These are phyloP conservation scores for Trissolcus brochymenae DNA, from an alignment of 2,888 invertebrate species.

Conservation along the genomic window DNA sequence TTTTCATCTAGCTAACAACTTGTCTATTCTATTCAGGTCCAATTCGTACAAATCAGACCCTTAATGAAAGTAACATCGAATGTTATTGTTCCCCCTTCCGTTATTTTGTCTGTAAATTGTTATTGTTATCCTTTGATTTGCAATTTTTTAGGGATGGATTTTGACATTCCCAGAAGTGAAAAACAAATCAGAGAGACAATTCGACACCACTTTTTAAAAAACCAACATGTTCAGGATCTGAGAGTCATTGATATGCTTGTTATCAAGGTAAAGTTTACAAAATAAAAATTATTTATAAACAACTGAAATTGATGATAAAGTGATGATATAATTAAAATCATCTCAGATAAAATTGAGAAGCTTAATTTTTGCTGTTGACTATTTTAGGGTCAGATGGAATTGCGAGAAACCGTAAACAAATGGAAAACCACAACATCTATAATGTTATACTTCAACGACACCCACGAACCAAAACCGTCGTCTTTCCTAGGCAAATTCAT, in stretches of 20 bases:
- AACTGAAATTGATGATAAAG: not conserved
- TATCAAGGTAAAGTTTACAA: conserved; percentile 83
- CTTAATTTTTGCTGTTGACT: conserved; percentile 11
- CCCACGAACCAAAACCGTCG: conserved; percentile 88
- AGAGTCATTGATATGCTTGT: conserved; percentile 94
- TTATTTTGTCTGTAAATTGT: not conserved
- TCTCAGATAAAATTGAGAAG: not conserved
- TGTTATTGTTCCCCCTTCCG: not conserved
- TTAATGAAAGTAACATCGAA: too few relatives aligned
- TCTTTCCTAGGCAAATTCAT: conserved; percentile 96
- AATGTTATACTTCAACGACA: conserved; percentile 92
- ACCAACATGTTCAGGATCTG: conserved; percentile 88
- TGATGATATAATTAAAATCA: not conserved
- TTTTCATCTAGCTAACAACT: not conserved
- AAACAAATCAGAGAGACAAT: conserved; percentile 84
- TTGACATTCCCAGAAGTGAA: conserved; percentile 87
- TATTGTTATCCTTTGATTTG: not conserved
- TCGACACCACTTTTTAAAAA: conserved; percentile 86
- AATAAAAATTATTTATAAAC: not conserved
- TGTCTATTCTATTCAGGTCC: not conserved
- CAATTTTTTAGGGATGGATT: conserved; percentile 84
- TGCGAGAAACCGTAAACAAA: conserved; percentile 88
- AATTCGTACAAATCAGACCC: too few relatives aligned
- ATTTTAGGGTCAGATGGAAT: conserved; percentile 95
- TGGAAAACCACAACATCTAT: conserved; percentile 95